Base-by-base conservation (phyloP, 2,113 vertebrate species). In the Pterocles burchelli region DNA sequence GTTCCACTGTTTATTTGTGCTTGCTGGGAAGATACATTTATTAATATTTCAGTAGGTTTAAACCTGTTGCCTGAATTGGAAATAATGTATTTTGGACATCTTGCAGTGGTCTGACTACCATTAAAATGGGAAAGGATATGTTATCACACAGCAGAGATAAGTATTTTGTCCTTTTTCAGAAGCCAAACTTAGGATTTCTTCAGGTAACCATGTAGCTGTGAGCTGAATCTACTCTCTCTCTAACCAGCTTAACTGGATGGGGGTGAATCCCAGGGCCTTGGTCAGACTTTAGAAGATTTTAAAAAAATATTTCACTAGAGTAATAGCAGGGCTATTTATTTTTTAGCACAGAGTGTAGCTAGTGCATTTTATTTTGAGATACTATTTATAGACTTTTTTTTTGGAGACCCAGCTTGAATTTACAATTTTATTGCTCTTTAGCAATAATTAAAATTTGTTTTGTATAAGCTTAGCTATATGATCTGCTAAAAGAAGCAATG, bases 361-460 rank as follows among this genome's bases (percentile, higher is more conserved):
- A 70, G 9, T 78, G 52, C 21, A 43, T 85, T 89, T 92, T 90
- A 78, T 77, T 93, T 91, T 90, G 85, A 77, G 59, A 43, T 75
- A 26, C 21, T 92, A 57, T 91, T 95, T 82, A 84, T 80, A 88
- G 36, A 34, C 11, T 77, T 92, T 85, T 77, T 84, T 77, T 66
- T 31, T 11, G 54, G 46, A 59, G 26, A 41, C 13, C 3, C 28
- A 82, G 43, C 25, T 75, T 90, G n/a, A 88, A 85, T 96, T 91
- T 73, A 85, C 46, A 58, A 19, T 76, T 38, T 51, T 73, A 51
- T 2, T 75, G 38, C 48, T 78, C 31, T 75, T 91, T 81, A 87
- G 65, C 46, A 93, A 59, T 86, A 87, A 89, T 66, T 90, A 57
- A 68, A 95, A 31, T 89, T 90, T 90, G 65, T 67, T 95, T 95